Evolutionary conservation across 2,797 vertebrate genomes (phyloP), one percentile per base, ranked within the genome.

Genomic region (Rhinella marina): DNA sequence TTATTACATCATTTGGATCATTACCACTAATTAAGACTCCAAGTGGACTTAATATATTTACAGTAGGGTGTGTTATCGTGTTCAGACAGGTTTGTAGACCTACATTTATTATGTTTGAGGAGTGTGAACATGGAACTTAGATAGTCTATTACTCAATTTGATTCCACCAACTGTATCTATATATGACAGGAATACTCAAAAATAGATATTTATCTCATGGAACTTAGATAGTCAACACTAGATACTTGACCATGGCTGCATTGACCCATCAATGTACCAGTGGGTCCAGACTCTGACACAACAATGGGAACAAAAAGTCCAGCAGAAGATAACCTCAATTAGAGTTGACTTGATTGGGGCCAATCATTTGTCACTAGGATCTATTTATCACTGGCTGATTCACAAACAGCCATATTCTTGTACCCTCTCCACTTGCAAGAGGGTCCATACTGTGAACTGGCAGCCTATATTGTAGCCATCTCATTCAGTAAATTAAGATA

Each of bases 11-110:
- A 54, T 21, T 17, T 25, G 75, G 73, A 77, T 54, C 14, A 54
- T 77, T 77, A 77, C 19, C 41, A 77, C 23, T 76, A 76, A 32
- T 52, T 54, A 14, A 27, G 75, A 21, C 54, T 79, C 16, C 17
- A 79, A 57, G 12, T 57, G 54, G 54, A 59, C 77, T 79, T 29
- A 57, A 59, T 79, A 59, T 79, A 57, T 19, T 21, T 19, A 57
- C 54, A 17, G 77, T 57, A 57, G 77, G 54, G 77, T 57, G 68
- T 72, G 75, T 77, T 14, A 52, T 50, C 75, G 54, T 77, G 75
- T 16, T 52, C 11, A 23, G 52, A 52, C 13, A 19, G 41, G 52
- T 14, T 50, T 76, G 0, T 52, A n/a, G 10, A 52, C 48, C 11
- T 76, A n/a, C 3, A 76, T n/a, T 5, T 23, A 1, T 32, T 72